Base-by-base conservation (phyloP, 2,797 vertebrate genomes). In the Hyperoplus immaculatus region DNA sequence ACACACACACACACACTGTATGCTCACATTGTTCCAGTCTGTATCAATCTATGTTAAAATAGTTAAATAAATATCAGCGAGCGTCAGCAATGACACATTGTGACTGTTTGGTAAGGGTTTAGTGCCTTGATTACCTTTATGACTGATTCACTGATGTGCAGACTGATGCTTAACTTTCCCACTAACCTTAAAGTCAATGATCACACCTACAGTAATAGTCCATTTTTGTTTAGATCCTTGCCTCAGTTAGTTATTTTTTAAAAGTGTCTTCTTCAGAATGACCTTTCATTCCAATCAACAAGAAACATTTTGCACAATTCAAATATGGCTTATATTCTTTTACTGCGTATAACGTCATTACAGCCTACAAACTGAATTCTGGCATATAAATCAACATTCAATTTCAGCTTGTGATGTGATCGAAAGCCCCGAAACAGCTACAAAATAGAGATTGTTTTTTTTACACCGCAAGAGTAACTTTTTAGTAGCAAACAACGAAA, bases 21-120 rank as follows among this genome's bases (percentile, higher is more conserved):
- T 45, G 21, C 2, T 5, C 14, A n/a, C 39, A 58, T 16, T 53
- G 11, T 56, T 57, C 21, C n/a, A 21, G 53, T n/a, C 7, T 69
- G 5, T 58, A 6, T 57, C 8, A 39, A 38, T 10, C 14, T n/a
- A 1, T 59, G 38, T 46, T 41, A 68, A 6, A 11, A 41, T 29
- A 59, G 18, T 47, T 38, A 47, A 66, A 57, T 50, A 10, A 41
- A 45, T 43, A 14, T 36, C 15, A 68, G 21, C 18, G 41, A 78
- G 36, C 29, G 29, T 29, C 29, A 1, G n/a, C 29, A 36, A 5
- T 2, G 1, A 15, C 11, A 5, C n/a, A 39, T 8, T 41, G 39
- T 14, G 36, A 39, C 50, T 39, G 55, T 14, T 57, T 29, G 5
- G 18, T 43, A 9, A 15, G 6, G n/a, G 36, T 14, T 42, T 13